These are phyloP conservation scores for Clarias platycephalus DNA, from an alignment of 2,797 vertebrate species.

Conservation along the genomic window DNA sequence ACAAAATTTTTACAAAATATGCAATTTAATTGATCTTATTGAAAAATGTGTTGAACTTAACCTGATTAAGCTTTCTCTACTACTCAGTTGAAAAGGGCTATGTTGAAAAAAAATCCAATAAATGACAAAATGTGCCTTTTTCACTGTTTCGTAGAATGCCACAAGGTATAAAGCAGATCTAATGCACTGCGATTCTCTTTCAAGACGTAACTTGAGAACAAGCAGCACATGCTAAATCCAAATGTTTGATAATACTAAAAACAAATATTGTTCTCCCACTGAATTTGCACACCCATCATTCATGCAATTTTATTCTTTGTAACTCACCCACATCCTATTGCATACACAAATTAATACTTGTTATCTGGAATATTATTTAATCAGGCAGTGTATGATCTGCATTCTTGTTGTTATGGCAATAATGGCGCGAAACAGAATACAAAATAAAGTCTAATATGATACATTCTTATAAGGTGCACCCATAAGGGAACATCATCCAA, in stretches of 20 bases:
- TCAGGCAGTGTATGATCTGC: background rate
- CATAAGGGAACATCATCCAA: too few species aligned
- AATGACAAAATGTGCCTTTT: too few species aligned
- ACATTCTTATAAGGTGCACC: background rate
- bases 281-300: slow-evolving; percentile 1
- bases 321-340: slow-evolving; percentile 8
- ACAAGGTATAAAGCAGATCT: too few species aligned
- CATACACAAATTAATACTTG: slow-evolving; percentile 6
- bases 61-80: too few species aligned
- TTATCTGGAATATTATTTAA: slow-evolving; percentile 15
- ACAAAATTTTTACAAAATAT: background rate
- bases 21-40: background rate
- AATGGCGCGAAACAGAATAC: background rate
- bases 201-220: background rate
- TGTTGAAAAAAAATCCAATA: too few species aligned
- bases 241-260: background rate
- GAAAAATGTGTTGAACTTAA: too few species aligned
- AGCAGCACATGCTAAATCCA: background rate
- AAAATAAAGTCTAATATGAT: background rate
- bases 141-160: too few species aligned
- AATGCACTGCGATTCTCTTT: too few species aligned
- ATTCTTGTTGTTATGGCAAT: background rate
- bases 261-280: background rate
- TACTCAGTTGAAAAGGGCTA: too few species aligned
- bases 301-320: background rate